phyloP scores from a whole-genome alignment of 2,113 vertebrate species.

The Cryptoleucopteryx plumbea region DNA sequence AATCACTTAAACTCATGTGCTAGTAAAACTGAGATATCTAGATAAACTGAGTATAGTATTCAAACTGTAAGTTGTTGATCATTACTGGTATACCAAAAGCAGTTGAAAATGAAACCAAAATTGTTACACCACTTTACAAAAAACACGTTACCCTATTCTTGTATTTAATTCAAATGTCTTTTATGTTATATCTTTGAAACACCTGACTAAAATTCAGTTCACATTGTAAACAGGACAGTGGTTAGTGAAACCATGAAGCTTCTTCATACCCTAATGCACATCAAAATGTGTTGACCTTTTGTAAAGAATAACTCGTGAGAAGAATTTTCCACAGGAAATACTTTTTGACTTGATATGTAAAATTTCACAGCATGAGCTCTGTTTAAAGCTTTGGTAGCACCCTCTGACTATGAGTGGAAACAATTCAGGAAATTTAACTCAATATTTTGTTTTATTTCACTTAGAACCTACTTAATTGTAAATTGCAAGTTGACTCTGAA shows the following conservation, averaged over 20 bases:
- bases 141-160: background rate
- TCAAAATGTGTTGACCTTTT: slow-evolving; percentile 28
- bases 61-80: background rate
- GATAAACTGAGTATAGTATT: background rate
- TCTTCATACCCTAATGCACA: background rate
- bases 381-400: background rate
- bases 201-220: background rate
- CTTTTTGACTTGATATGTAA: background rate
- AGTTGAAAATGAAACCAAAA: background rate
- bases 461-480: background rate
- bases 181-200: background rate
- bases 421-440: background rate
- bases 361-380: background rate
- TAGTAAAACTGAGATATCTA: background rate
- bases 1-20: background rate
- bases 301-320: background rate
- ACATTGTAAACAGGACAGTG: background rate
- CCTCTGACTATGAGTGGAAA: background rate
- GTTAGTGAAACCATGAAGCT: background rate
- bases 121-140: background rate
- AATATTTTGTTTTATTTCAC: slow-evolving; percentile 27
- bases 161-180: background rate
- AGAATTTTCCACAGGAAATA: slow-evolving; percentile 45
- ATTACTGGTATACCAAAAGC: background rate
- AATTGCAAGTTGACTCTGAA: background rate